Conservation (phyloP, 2,888 invertebrate species). For the Eugnorisma glareosa region DNA sequence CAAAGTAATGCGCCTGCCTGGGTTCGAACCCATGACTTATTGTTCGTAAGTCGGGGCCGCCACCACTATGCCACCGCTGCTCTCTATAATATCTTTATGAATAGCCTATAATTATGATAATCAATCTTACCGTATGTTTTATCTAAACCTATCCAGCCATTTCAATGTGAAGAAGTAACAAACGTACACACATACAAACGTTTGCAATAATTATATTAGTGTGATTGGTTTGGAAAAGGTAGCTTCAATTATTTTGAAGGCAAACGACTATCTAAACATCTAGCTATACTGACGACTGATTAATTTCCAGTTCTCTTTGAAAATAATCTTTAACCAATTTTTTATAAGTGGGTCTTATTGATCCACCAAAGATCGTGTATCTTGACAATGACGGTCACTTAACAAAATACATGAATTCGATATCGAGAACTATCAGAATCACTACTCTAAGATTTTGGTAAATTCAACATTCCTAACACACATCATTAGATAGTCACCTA, state of each 20-base stretch:
- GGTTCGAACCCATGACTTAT: too few species aligned
- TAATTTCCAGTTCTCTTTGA: neutral
- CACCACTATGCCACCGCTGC: too few species aligned
- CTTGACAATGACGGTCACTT: neutral
- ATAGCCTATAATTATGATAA: neutral
- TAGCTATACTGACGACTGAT: neutral
- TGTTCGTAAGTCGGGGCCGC: too few species aligned
- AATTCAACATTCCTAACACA: neutral
- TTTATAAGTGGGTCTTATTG: neutral
- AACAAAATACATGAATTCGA: neutral
- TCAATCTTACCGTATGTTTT: neutral
- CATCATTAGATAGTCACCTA: constrained; percentile 3
- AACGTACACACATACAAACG: neutral
- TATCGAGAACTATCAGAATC: neutral
- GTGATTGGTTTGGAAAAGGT: neutral
- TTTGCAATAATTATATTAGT: neutral
- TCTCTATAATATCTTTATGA: neutral
- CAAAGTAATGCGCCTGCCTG: too few species aligned
- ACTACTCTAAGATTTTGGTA: neutral
- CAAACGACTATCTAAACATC: neutral
- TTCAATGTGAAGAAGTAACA: neutral
- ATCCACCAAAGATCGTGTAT: neutral
- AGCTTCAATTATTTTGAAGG: neutral
- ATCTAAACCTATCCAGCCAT: neutral
- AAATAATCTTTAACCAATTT: neutral